phyloP scores from a whole-genome alignment of 2,113 vertebrate species.

The Zosterops borbonicus region DNA sequence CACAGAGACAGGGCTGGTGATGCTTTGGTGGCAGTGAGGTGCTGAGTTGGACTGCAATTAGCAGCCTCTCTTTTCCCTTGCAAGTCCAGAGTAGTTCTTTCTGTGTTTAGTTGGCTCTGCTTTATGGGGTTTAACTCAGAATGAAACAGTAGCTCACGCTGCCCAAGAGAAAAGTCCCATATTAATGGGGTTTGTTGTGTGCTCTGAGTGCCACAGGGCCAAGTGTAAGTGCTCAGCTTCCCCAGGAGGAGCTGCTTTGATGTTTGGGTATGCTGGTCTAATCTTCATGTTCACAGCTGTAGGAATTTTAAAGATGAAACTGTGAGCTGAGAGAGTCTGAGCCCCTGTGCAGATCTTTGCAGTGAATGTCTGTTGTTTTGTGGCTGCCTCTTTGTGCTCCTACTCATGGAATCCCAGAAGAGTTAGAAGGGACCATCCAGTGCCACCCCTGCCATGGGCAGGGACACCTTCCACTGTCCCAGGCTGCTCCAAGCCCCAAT shows the following conservation, averaged over 20 bases:
- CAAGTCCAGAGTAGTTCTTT: neutral
- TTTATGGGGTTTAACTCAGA: neutral
- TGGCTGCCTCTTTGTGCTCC: neutral
- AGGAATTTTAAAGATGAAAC: neutral
- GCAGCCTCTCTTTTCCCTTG: neutral
- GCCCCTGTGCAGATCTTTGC: neutral
- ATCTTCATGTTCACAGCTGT: neutral
- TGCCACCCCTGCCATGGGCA: neutral
- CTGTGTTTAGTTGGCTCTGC: neutral
- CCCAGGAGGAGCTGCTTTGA: neutral
- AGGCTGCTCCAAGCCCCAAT: neutral
- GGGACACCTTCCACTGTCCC: neutral
- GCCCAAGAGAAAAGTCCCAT: neutral
- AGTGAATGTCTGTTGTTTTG: neutral
- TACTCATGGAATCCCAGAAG: neutral
- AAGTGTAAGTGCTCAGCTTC: neutral
- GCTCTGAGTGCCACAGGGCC: neutral
- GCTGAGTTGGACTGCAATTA: neutral
- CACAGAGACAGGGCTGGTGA: neutral
- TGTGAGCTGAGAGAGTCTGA: neutral
- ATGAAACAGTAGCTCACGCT: neutral
- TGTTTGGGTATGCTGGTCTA: neutral
- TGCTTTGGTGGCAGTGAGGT: neutral
- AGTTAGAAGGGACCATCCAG: accelerated
- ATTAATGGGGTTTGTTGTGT: neutral